Conservation (phyloP, 1,140 invertebrate species). For the Drosophila gunungcola region DNA sequence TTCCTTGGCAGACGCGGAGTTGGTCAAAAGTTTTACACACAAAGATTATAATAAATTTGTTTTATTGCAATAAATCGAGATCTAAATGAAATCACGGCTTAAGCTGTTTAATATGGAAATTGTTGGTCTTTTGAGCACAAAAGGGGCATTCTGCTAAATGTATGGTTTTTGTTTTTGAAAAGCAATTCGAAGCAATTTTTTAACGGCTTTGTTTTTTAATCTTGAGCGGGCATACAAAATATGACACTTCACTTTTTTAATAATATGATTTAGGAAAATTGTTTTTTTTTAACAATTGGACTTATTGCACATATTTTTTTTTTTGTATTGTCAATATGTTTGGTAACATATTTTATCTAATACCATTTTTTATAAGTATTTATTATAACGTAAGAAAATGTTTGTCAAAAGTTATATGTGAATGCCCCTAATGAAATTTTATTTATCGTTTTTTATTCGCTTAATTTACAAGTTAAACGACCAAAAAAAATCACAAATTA, state of each 20-base stretch:
- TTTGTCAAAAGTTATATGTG: neutral
- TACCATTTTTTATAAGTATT: too few species aligned
- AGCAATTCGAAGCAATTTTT: too few species aligned
- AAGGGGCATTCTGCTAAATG: slow-evolving; percentile 6
- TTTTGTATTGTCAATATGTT: too few species aligned
- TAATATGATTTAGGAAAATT: too few species aligned
- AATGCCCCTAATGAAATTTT: slow-evolving; percentile 14
- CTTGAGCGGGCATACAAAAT: too few species aligned
- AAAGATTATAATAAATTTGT: slow-evolving; percentile 69
- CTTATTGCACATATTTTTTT: too few species aligned
- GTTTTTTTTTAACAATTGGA: too few species aligned
- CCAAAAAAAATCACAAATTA: slow-evolving; percentile 52
- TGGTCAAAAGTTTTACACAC: slow-evolving; percentile 34
- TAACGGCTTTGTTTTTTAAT: too few species aligned
- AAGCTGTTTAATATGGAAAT: slow-evolving; percentile 56
- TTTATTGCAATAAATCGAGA: slow-evolving; percentile 67
- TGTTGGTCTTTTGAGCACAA: neutral
- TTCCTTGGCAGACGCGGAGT: slow-evolving; percentile 36
- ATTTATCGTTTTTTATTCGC: slow-evolving; percentile 36
- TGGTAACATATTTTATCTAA: too few species aligned
- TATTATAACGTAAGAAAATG: neutral
- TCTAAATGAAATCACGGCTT: slow-evolving; percentile 66
- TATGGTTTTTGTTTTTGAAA: neutral
- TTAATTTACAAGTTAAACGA: slow-evolving; percentile 33
- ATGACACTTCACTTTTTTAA: too few species aligned